Conservation (phyloP, 2,888 invertebrate species). For the Oxystoma pomonae region DNA sequence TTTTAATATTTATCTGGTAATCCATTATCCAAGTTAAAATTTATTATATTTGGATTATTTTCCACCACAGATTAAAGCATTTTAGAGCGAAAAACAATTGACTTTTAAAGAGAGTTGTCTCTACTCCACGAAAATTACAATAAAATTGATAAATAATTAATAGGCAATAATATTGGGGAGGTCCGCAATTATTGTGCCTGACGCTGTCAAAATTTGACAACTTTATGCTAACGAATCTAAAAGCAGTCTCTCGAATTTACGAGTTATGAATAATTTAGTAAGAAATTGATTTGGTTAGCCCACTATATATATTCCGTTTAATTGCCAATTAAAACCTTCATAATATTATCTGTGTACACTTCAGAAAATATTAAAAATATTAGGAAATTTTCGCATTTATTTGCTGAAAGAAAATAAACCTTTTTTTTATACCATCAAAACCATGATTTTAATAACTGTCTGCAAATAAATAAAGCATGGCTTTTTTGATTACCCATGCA, state of each 20-base stretch:
- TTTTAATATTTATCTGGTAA: no score
- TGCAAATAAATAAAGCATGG: no score
- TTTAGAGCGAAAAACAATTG: no score
- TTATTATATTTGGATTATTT: no score
- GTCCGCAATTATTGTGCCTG: neutral
- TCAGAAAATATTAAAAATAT: no score
- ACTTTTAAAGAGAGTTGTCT: neutral
- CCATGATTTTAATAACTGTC: no score
- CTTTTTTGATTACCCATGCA: no score
- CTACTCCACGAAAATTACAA: neutral
- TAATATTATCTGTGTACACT: neutral
- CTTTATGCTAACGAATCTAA: neutral
- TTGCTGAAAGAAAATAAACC: no score
- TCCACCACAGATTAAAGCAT: no score
- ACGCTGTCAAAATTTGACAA: neutral
- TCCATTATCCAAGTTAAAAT: no score
- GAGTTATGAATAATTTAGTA: neutral
- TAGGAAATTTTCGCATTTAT: no score
- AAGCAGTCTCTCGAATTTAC: neutral
- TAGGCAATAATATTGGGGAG: neutral
- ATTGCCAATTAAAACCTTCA: neutral
- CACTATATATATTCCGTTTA: neutral
- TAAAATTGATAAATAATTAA: neutral
- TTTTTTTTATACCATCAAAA: no score
- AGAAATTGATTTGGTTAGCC: neutral